Evolutionary conservation across 2,888 invertebrate genomes (phyloP).

Genomic region (Sminthurinus aureus): DNA sequence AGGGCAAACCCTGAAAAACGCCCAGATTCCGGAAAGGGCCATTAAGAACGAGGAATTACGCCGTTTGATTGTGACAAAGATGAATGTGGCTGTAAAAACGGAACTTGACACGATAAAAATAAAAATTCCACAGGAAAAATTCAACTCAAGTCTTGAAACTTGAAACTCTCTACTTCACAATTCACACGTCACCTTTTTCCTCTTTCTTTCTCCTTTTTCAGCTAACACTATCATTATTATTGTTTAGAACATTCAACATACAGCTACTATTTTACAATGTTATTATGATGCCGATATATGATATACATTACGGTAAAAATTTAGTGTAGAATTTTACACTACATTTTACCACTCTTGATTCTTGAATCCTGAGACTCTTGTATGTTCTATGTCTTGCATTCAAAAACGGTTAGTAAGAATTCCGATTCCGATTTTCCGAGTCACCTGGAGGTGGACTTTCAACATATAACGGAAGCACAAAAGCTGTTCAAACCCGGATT

Average conservation of each 20-base stretch:
- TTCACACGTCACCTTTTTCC: not conserved
- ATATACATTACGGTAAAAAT: no score
- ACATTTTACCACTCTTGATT: no score
- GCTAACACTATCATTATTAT: not conserved
- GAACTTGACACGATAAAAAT: not conserved
- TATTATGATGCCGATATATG: no score
- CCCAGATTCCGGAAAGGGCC: slow-evolving; percentile 25
- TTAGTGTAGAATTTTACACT: no score
- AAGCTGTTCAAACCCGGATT: no score
- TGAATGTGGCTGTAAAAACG: slow-evolving; percentile 3
- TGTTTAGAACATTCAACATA: no score
- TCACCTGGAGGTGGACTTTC: no score
- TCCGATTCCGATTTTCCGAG: no score
- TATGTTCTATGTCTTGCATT: no score
- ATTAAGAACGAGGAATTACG: slow-evolving; percentile 30
- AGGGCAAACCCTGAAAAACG: not conserved
- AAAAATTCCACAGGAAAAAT: not conserved
- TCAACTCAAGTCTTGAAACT: not conserved
- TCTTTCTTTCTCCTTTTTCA: not conserved
- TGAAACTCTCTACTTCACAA: not conserved
- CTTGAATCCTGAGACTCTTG: no score
- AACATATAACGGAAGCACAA: no score
- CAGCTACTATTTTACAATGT: not conserved
- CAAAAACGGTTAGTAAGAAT: no score
- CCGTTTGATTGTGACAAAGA: slow-evolving; percentile 16